Conservation (phyloP, 2,888 invertebrate species). For the Tricholauxania praeusta region DNA sequence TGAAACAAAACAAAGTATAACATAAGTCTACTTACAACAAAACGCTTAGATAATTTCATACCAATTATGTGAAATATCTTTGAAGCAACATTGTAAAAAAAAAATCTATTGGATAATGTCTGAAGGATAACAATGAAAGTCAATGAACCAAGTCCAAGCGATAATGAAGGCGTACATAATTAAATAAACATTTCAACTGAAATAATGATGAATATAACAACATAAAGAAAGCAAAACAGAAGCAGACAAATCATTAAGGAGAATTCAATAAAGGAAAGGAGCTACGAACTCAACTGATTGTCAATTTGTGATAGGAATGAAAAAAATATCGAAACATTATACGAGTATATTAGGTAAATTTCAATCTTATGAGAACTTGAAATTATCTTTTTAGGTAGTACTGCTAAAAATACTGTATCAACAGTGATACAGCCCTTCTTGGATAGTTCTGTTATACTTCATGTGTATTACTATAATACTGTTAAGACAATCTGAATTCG, state of each 20-base stretch:
- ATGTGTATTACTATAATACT: conserved; percentile 12
- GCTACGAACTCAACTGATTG: conserved; percentile 3
- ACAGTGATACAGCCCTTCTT: too few species aligned
- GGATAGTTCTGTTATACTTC: too few species aligned
- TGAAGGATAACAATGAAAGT: background rate
- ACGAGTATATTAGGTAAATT: too few species aligned
- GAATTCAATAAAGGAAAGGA: conserved; percentile 27
- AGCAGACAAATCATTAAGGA: conserved; percentile 14
- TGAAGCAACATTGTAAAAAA: background rate
- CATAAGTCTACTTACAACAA: background rate
- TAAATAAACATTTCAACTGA: conserved; percentile 1
- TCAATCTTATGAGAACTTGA: too few species aligned
- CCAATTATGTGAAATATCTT: background rate
- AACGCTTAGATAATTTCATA: background rate
- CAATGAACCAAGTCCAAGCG: background rate
- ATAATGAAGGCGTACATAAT: background rate
- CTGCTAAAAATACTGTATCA: too few species aligned
- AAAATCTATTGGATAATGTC: background rate
- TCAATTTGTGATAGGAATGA: too few species aligned
- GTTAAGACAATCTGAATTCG: too few species aligned
- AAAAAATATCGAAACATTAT: too few species aligned
- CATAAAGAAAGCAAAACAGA: conserved; percentile 17
- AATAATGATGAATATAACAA: background rate
- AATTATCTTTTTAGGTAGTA: too few species aligned
- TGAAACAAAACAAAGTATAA: conserved; percentile 20